Conservation (phyloP, 2,113 vertebrate genomes). For the Coturnix japonica region DNA sequence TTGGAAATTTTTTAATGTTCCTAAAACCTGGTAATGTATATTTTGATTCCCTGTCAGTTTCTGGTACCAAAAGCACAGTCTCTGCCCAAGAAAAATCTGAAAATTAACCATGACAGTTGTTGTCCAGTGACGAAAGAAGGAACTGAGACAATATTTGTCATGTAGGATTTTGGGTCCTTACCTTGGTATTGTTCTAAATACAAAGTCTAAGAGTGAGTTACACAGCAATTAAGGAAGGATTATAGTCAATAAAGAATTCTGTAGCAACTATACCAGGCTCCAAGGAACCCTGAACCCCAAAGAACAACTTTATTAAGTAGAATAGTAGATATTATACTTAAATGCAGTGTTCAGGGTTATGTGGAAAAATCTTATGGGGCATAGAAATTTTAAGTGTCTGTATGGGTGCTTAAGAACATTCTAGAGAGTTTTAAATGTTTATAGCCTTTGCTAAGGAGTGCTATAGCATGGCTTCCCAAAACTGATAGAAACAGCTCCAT, state of each 20-base stretch:
- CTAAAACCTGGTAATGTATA: conserved; percentile 3
- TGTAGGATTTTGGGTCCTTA: neutral
- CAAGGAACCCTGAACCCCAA: conserved; percentile 1
- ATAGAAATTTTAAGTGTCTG: conserved; percentile 29
- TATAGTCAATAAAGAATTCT: conserved; percentile 30
- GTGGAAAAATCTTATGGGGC: conserved; percentile 32
- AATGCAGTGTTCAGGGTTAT: conserved; percentile 25
- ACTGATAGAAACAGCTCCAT: conserved; percentile 50
- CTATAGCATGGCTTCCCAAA: conserved; percentile 36
- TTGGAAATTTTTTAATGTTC: conserved; percentile 35
- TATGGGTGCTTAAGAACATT: conserved; percentile 53
- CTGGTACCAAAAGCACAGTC: neutral
- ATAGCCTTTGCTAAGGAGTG: conserved; percentile 35
- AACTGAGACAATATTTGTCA: neutral
- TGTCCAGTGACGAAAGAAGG: neutral
- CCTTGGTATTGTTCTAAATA: neutral
- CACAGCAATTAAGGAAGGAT: conserved; percentile 6
- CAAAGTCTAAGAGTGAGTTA: neutral
- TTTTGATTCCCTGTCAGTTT: conserved; percentile 46
- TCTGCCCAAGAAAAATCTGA: neutral
- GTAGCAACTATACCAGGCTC: neutral
- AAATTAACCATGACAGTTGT: neutral
- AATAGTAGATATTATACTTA: conserved; percentile 22
- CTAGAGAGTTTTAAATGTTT: conserved; percentile 42
- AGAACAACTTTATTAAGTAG: conserved; percentile 38